Conservation (phyloP, 2,888 invertebrate genomes). For the Hydrotaea diabolus region DNA sequence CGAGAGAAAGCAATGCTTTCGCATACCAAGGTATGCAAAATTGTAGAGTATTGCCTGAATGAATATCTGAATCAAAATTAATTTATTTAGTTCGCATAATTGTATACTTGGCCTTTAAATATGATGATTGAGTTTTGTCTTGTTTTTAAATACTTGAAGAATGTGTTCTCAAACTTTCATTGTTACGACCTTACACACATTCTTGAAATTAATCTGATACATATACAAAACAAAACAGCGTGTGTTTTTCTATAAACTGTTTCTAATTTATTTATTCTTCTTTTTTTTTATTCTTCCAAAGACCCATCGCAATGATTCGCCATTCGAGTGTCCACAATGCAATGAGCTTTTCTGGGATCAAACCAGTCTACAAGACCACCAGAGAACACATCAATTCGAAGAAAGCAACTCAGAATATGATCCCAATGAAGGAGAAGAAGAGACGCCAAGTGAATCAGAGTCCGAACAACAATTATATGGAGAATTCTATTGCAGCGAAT, state of each 20-base stretch:
- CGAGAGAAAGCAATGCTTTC: conserved; percentile 91
- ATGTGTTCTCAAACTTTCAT: conserved; percentile 67
- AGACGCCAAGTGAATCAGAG: conserved; percentile 82
- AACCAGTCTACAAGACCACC: conserved; percentile 83
- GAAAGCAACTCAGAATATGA: conserved; percentile 81
- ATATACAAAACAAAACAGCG: neutral
- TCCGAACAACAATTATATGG: conserved; percentile 84
- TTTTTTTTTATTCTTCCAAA: conserved; percentile 73
- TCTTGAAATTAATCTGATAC: conserved; percentile 64
- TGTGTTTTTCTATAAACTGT: neutral
- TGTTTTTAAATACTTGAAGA: conserved; percentile 57
- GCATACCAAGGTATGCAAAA: conserved; percentile 84
- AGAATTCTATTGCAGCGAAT: conserved; percentile 86
- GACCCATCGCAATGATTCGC: conserved; percentile 90
- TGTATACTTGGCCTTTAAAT: conserved; percentile 21
- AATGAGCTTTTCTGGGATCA: conserved; percentile 91
- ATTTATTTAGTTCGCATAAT: neutral
- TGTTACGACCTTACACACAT: conserved; percentile 69
- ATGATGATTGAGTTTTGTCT: conserved; percentile 68
- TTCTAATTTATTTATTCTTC: neutral
- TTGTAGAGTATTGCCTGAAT: neutral
- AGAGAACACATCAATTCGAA: conserved; percentile 83
- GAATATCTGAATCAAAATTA: no score
- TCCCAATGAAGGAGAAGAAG: conserved; percentile 78
- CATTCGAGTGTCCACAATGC: conserved; percentile 89